phyloP scores from a whole-genome alignment of 2,797 vertebrate genomes.

The Pipistrellus nathusii region DNA sequence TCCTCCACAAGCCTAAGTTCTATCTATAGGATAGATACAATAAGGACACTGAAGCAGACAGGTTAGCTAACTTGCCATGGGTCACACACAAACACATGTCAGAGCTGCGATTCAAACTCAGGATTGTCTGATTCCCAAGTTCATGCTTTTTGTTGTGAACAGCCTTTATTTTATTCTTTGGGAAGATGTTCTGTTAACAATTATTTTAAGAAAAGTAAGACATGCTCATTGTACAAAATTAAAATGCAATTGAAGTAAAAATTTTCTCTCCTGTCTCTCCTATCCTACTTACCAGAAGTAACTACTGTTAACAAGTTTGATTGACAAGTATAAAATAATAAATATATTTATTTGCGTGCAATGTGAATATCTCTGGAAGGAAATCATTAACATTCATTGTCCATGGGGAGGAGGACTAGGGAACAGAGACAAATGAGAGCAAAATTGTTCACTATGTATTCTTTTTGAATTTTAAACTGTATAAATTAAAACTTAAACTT shows the following conservation, averaged over 20 bases:
- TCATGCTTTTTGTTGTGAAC: slow-evolving; percentile 5
- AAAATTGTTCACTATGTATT: slow-evolving; percentile 38
- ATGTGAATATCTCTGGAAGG: slow-evolving; percentile 55
- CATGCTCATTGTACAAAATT: not conserved
- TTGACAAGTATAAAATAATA: slow-evolving; percentile 62
- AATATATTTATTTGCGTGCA: slow-evolving; percentile 48
- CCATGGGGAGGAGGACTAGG: not conserved
- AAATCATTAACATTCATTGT: not conserved
- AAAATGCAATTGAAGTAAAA: slow-evolving; percentile 41
- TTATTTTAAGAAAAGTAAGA: slow-evolving; percentile 57
- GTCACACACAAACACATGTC: not conserved
- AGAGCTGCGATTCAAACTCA: slow-evolving; percentile 50
- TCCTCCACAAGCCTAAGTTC: slow-evolving; percentile 55
- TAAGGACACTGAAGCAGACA: slow-evolving; percentile 33
- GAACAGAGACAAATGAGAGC: not conserved
- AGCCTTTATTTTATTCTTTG: slow-evolving; percentile 41
- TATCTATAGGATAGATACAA: slow-evolving; percentile 25
- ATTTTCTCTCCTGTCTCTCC: not conserved
- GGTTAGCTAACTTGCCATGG: slow-evolving; percentile 30
- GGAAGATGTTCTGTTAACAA: slow-evolving; percentile 36
- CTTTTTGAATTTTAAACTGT: slow-evolving; percentile 56
- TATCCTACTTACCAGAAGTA: slow-evolving; percentile 59
- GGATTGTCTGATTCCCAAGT: slow-evolving; percentile 36
- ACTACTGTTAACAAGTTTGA: slow-evolving; percentile 40
- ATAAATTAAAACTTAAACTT: slow-evolving; percentile 1